Conservation (phyloP, 2,888 invertebrate genomes). For the Mythimna impura region DNA sequence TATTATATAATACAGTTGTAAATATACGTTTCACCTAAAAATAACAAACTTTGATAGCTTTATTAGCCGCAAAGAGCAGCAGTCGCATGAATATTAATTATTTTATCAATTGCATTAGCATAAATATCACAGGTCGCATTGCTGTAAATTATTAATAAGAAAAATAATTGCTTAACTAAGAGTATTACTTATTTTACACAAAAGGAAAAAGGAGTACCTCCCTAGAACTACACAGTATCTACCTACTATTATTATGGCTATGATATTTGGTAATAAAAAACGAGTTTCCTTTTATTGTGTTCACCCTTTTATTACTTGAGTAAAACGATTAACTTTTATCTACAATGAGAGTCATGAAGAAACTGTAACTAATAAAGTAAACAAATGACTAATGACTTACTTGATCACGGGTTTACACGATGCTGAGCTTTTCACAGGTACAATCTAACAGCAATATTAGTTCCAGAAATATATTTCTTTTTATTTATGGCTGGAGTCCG, state of each 20-base stretch:
- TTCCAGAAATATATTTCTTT: conserved; percentile 1
- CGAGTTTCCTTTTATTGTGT: background rate
- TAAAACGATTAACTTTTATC: background rate
- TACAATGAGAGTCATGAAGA: background rate
- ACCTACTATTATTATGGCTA: background rate
- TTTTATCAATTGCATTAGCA: background rate
- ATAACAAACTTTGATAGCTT: no score
- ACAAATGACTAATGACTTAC: background rate
- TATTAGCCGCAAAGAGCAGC: background rate
- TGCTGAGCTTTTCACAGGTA: no score
- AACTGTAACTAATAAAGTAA: background rate
- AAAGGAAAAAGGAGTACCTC: background rate
- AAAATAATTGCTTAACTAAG: no score
- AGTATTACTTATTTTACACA: background rate
- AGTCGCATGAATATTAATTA: background rate
- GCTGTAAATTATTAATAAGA: background rate
- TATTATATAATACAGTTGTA: background rate
- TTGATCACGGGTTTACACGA: background rate
- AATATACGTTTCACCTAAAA: background rate
- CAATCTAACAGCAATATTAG: background rate
- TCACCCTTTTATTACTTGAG: background rate
- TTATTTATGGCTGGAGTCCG: background rate
- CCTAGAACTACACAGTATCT: background rate
- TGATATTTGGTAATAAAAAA: background rate
- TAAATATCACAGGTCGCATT: background rate